phyloP scores from a whole-genome alignment of 2,113 vertebrate species.

The Thunnus thynnus region DNA sequence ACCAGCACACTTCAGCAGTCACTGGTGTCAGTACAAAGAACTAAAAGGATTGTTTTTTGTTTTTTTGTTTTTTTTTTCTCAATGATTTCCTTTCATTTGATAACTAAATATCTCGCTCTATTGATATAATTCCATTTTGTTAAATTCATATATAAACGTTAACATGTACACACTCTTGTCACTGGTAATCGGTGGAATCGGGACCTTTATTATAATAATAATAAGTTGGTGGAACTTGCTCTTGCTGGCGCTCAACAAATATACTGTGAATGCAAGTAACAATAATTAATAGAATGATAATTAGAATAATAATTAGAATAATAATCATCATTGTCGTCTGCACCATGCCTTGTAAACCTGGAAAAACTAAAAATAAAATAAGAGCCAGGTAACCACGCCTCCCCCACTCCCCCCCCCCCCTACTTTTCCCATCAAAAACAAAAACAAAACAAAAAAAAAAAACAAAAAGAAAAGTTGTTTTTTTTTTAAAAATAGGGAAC shows the following conservation, averaged over 20 bases:
- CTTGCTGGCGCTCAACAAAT: slow-evolving; percentile 85
- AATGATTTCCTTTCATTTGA: slow-evolving; percentile 71
- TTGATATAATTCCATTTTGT: slow-evolving; percentile 77
- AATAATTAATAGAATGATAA: slow-evolving; percentile 83
- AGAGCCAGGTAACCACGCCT: slow-evolving; percentile 82
- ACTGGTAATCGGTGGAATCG: slow-evolving; percentile 73
- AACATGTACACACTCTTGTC: slow-evolving; percentile 82
- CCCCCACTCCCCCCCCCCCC: slow-evolving; percentile 8
- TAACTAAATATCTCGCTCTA: slow-evolving; percentile 84
- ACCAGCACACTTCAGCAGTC: slow-evolving; percentile 36
- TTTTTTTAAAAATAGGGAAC: slow-evolving; percentile 65
- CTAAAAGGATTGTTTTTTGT: slow-evolving; percentile 43
- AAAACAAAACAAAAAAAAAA: slow-evolving; percentile 54
- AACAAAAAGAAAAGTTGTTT: not conserved
- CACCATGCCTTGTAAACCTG: slow-evolving; percentile 95
- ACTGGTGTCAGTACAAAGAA: slow-evolving; percentile 54
- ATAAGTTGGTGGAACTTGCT: slow-evolving; percentile 75
- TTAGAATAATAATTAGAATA: slow-evolving; percentile 77
- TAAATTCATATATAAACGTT: slow-evolving; percentile 76
- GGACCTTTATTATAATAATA: slow-evolving; percentile 76
- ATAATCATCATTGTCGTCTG: slow-evolving; percentile 79
- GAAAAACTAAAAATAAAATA: slow-evolving; percentile 89
- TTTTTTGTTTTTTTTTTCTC: slow-evolving; percentile 31
- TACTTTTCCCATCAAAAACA: slow-evolving; percentile 83
- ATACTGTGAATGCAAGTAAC: slow-evolving; percentile 86